Percentiles rank a stretch among this genome's conserved stretches.
phyloP scores from a whole-genome alignment of 2,888 invertebrate species.

The Folsomia manolachei region DNA sequence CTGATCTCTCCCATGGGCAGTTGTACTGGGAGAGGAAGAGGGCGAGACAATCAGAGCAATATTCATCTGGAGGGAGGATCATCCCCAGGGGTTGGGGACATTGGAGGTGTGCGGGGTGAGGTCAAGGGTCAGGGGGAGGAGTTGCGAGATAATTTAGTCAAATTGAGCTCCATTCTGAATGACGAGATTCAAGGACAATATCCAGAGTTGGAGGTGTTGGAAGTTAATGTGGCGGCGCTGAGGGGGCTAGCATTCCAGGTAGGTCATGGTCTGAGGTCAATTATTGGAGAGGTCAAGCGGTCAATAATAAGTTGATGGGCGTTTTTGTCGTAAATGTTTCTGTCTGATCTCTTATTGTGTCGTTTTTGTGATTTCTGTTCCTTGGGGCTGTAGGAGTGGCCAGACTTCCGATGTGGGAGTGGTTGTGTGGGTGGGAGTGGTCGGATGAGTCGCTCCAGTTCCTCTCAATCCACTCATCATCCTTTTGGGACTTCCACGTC shows the following conservation, averaged over 20 bases:
- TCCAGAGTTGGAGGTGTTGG: conserved; percentile 54
- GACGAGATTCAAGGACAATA: conserved; percentile 57
- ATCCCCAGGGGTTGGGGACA: background rate
- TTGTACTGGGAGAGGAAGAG: conserved; percentile 14
- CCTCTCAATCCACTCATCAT: too few species aligned
- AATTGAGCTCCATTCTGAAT: conserved; percentile 29
- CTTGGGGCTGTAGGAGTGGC: background rate
- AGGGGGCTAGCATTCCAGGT: conserved; percentile 54
- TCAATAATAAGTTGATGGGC: background rate
- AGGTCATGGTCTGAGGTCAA: conserved; percentile 10
- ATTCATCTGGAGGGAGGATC: background rate
- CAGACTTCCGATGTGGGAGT: background rate
- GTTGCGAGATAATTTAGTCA: conserved; percentile 30
- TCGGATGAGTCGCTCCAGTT: too few species aligned
- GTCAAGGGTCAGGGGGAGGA: conserved; percentile 8
- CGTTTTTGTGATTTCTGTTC: background rate
- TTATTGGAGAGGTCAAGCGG: too few species aligned
- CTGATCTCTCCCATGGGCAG: conserved; percentile 29
- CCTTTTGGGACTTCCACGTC: background rate
- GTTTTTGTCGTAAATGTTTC: background rate
- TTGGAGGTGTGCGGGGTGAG: background rate
- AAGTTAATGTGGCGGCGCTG: conserved; percentile 53
- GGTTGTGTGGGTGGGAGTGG: too few species aligned
- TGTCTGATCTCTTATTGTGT: background rate
- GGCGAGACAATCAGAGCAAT: background rate